Evolutionary conservation across 1,140 invertebrate genomes (phyloP), one percentile per base, ranked within the genome.

Genomic region (Penaeus vannamei): DNA sequence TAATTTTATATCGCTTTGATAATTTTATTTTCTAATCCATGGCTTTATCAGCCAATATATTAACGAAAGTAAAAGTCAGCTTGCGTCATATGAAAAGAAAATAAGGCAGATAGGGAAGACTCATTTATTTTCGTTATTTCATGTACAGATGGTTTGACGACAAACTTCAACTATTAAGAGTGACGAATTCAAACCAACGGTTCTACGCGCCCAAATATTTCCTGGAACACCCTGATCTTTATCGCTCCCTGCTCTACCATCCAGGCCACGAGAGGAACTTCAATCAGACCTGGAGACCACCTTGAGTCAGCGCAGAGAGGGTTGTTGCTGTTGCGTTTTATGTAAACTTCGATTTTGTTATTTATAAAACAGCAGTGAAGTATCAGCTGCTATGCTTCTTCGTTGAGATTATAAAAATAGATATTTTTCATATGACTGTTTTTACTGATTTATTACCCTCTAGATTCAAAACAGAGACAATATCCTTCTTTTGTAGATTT

Each of bases 131-230:
- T 14, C 29, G 23, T 69, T 26, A 53, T 84, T 77, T 29, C 32
- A 88, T 72, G 1, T 86, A 86, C 32, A 88, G 82, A 17, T 91
- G 90, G 90, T 91, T 91, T 80, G 90, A 91, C 72, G 84, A 85
- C 26, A 79, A 82, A 8, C 22, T 29, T 32, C 76, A 77, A 22
- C 90, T 60, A 29, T 20, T 91, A n/a, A 77, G 46, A 19, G 86
- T 80, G 22, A 81, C n/a, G 12, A 46, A 91, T 59, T 53, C 72
- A 61, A 10, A 5, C 23, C 42, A 85, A n/a, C 62, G 76, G 36
- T 80, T 72, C 87, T 91, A 91, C 80, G 90, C 90, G 19, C 90
- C 90, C 5, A 29, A 53, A 5, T 91, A 89, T 62, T n/a, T 91
- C 22, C 59, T 91, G 77, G 42, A 89, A 22, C 64, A 91, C 32